Evolutionary conservation across 2,797 vertebrate species (phyloP).

Genomic region (Pteropus rufus): DNA sequence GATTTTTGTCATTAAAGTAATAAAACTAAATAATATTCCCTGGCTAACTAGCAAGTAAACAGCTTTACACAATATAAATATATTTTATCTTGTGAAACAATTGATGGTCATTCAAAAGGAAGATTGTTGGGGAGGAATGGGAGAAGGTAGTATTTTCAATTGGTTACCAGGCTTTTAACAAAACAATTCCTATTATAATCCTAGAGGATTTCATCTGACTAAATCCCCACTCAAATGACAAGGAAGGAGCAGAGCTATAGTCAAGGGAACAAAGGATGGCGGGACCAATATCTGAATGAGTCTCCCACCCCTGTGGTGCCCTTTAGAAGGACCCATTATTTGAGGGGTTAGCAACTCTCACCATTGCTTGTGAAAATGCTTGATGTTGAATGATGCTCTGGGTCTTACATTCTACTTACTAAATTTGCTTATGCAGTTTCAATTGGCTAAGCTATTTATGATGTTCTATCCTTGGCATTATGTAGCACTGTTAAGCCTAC

Average conservation of each 20-base stretch:
- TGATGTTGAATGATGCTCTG: background rate
- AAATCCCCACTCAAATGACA: background rate
- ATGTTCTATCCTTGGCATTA: slow-evolving; percentile 40
- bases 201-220: background rate
- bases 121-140: background rate
- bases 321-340: slow-evolving; percentile 16
- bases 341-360: background rate
- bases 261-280: background rate
- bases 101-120: background rate
- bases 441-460: slow-evolving; percentile 45
- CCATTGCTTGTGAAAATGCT: slow-evolving; percentile 29
- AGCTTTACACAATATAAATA: background rate
- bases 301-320: background rate
- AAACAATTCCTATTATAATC: background rate
- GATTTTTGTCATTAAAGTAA: slow-evolving; percentile 80
- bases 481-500: slow-evolving; percentile 25
- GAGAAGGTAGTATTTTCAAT: slow-evolving; percentile 48
- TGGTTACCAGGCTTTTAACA: slow-evolving; percentile 46
- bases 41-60: slow-evolving; percentile 56
- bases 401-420: slow-evolving; percentile 27
- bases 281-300: background rate
- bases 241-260: background rate
- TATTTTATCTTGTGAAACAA: slow-evolving; percentile 43
- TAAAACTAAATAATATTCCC: slow-evolving; percentile 70
- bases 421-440: slow-evolving; percentile 50